Percentiles rank a stretch among this genome's conserved stretches.
These are phyloP conservation scores for Fregata magnificens DNA, from an alignment of 2,113 vertebrate genomes.

Conservation along the genomic window DNA sequence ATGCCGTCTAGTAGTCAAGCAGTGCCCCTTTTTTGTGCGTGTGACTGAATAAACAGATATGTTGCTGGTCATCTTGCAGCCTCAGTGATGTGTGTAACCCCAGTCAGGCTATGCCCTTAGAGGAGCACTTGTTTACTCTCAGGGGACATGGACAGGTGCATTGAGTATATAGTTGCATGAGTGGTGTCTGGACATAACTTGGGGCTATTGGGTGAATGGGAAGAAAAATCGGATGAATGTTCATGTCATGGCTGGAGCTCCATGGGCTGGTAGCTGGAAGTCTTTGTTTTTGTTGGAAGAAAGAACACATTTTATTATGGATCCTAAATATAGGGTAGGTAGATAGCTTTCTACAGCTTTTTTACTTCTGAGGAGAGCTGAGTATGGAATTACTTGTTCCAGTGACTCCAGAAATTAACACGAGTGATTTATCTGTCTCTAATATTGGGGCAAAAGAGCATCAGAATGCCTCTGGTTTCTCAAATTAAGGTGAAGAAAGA, in stretches of 20 bases:
- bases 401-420: not conserved
- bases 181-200: not conserved
- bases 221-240: not conserved
- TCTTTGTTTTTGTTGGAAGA: not conserved
- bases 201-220: not conserved
- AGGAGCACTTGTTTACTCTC: rapidly evolving
- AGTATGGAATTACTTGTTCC: not conserved
- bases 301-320: not conserved
- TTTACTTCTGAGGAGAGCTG: not conserved
- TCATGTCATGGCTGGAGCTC: not conserved
- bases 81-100: not conserved
- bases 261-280: not conserved
- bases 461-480: not conserved
- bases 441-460: not conserved
- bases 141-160: not conserved
- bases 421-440: not conserved
- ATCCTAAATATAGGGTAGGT: not conserved
- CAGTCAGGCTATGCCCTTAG: not conserved
- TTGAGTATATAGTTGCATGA: not conserved
- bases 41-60: not conserved
- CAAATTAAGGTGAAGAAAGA: not conserved
- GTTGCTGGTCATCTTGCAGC: not conserved
- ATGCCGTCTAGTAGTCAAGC: not conserved
- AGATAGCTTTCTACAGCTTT: not conserved
- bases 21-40: not conserved